Evolutionary conservation across 2,888 invertebrate genomes (phyloP).

Genomic region (Mythimna albipuncta): DNA sequence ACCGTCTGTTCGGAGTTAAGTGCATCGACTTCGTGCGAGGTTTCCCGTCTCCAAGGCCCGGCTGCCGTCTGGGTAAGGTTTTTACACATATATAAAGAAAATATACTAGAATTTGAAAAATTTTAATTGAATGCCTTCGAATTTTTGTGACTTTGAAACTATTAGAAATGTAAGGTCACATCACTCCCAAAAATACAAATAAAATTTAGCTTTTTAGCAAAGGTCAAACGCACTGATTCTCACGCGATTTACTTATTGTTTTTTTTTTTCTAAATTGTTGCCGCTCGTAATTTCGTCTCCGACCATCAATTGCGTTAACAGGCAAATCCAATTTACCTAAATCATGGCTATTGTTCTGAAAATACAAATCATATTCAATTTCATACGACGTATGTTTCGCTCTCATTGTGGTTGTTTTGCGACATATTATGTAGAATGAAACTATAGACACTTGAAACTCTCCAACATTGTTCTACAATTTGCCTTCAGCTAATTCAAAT

Average conservation of each 20-base stretch:
- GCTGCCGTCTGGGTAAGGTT: slow-evolving; percentile 95
- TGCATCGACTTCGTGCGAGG: slow-evolving; percentile 97
- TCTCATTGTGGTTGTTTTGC: slow-evolving; percentile 34
- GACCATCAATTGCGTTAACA: slow-evolving; percentile 42
- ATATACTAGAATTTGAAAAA: neutral
- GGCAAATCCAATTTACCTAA: slow-evolving; percentile 28
- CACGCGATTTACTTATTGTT: slow-evolving; percentile 23
- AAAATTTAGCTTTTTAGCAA: slow-evolving; percentile 7
- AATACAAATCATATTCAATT: slow-evolving; percentile 31
- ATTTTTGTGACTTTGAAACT: too few relatives aligned
- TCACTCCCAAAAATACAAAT: slow-evolving; percentile 1
- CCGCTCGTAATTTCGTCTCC: slow-evolving; percentile 23
- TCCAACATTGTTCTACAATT: slow-evolving; percentile 30
- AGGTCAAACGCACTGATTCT: slow-evolving; percentile 37
- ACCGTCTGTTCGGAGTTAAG: slow-evolving; percentile 95
- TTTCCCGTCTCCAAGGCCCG: slow-evolving; percentile 96
- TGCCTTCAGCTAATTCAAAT: slow-evolving; percentile 2
- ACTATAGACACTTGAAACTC: slow-evolving; percentile 7
- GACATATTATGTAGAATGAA: neutral
- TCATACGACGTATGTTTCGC: slow-evolving; percentile 12
- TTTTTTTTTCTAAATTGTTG: slow-evolving; percentile 29
- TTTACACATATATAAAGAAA: neutral
- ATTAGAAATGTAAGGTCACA: slow-evolving; percentile 21
- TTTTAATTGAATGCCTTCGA: too few relatives aligned
- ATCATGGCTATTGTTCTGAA: slow-evolving; percentile 16